These are phyloP conservation scores for Enchytraeus crypticus DNA, from an alignment of 2,888 invertebrate genomes.

Conservation along the genomic window DNA sequence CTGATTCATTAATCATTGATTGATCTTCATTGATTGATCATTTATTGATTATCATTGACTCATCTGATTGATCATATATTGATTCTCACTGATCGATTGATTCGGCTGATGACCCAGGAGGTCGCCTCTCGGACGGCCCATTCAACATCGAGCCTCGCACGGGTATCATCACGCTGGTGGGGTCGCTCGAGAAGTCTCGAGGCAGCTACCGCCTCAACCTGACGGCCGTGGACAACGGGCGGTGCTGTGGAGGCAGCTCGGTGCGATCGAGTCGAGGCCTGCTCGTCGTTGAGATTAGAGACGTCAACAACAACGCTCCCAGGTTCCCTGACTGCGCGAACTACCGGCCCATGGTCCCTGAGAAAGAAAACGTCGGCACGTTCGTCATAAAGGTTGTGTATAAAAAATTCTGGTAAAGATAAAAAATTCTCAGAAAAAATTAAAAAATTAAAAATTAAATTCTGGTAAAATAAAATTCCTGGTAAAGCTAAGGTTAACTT, in stretches of 20 bases:
- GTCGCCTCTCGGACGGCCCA: slow-evolving; percentile 23
- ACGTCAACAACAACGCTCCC: slow-evolving; percentile 93
- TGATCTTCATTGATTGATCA: too few relatives aligned
- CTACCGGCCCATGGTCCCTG: slow-evolving; percentile 64
- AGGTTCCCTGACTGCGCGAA: slow-evolving; percentile 86
- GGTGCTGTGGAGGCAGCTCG: slow-evolving; percentile 81
- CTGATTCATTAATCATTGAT: too few relatives aligned
- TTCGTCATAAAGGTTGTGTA: slow-evolving; percentile 23
- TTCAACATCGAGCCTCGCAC: slow-evolving; percentile 43
- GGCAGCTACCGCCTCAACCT: slow-evolving; percentile 82
- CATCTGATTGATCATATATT: too few relatives aligned
- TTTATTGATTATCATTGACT: too few relatives aligned
- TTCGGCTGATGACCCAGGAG: slow-evolving; percentile 17
- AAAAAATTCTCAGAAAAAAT: too few relatives aligned
- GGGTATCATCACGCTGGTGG: slow-evolving; percentile 40
- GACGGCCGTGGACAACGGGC: slow-evolving; percentile 93
- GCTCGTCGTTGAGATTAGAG: slow-evolving; percentile 90
- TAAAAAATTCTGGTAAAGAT: too few relatives aligned
- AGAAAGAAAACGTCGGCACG: slow-evolving; percentile 25
- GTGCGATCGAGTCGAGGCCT: slow-evolving; percentile 88
- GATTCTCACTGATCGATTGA: too few relatives aligned
- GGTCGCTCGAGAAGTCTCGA: slow-evolving; percentile 31
- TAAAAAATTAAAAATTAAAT: too few relatives aligned
- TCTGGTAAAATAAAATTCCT: too few relatives aligned
- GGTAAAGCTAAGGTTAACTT: too few relatives aligned